Evolutionary conservation across 2,888 invertebrate genomes (phyloP).

Genomic region (Cheilosia scutellata): DNA sequence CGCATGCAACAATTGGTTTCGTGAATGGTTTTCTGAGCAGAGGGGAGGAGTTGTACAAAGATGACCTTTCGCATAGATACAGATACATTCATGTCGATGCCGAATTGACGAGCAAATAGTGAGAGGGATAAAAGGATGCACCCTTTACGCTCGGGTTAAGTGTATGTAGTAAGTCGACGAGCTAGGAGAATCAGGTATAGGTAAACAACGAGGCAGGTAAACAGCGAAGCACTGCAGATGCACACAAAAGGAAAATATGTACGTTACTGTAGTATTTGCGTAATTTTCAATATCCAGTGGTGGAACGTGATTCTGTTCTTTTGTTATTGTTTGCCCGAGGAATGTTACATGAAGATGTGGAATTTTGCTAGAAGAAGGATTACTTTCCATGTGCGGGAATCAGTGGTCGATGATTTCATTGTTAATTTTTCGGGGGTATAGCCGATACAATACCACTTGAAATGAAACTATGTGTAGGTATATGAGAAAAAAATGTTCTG

Average conservation of each 20-base stretch:
- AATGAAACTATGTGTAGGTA: no score
- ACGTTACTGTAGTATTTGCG: conserved; percentile 24
- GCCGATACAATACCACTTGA: no score
- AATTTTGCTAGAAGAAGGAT: not conserved
- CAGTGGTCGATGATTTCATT: no score
- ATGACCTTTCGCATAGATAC: conserved; percentile 27
- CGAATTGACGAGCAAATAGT: conserved; percentile 11
- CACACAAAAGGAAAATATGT: not conserved
- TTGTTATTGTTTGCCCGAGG: conserved; percentile 3
- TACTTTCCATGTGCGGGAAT: not conserved
- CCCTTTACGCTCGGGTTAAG: conserved; percentile 4
- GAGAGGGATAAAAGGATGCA: conserved; percentile 25
- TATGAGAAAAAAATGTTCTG: no score
- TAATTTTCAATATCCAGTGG: conserved; percentile 23
- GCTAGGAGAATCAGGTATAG: not conserved
- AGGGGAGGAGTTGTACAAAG: conserved; percentile 8
- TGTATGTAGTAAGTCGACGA: conserved; percentile 12
- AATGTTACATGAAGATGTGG: not conserved
- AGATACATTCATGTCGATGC: not conserved
- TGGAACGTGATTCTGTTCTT: conserved; percentile 25
- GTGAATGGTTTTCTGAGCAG: not conserved
- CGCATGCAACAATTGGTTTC: conserved; percentile 55
- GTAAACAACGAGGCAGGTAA: no score
- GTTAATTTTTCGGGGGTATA: no score
- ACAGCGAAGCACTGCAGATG: not conserved